Conservation (phyloP, 2,888 invertebrate species). For the Monochamus alternatus region DNA sequence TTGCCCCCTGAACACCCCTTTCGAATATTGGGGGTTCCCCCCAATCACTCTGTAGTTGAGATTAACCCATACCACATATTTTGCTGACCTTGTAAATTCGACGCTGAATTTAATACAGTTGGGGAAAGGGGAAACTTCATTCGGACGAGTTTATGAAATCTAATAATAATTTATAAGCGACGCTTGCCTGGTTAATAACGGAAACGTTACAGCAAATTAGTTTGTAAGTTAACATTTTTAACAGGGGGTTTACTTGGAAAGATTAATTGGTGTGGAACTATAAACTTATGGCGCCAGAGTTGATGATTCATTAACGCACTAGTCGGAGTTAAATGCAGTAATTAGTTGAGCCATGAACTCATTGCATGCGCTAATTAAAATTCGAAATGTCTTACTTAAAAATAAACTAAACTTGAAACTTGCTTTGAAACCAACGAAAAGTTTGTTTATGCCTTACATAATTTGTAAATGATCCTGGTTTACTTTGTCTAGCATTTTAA, state of each 20-base stretch:
- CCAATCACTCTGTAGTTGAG: too few relatives aligned
- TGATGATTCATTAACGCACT: slow-evolving; percentile 24
- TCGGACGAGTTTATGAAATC: slow-evolving; percentile 1
- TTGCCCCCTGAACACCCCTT: too few relatives aligned
- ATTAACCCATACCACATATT: too few relatives aligned
- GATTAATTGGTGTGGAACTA: slow-evolving; percentile 27
- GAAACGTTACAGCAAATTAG: slow-evolving; percentile 27
- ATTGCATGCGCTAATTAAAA: background rate
- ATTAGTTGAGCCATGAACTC: slow-evolving; percentile 15
- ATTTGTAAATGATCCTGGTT: too few relatives aligned
- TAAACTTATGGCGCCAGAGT: slow-evolving; percentile 30
- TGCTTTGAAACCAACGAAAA: too few relatives aligned
- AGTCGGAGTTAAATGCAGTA: slow-evolving; percentile 27
- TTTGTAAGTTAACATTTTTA: slow-evolving; percentile 22
- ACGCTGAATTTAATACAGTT: background rate
- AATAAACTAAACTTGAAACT: background rate
- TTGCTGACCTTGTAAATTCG: too few relatives aligned
- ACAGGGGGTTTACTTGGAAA: slow-evolving; percentile 13
- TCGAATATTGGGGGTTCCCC: too few relatives aligned
- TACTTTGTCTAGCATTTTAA: too few relatives aligned
- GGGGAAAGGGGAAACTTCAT: background rate
- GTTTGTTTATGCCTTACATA: too few relatives aligned
- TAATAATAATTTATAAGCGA: slow-evolving; percentile 17
- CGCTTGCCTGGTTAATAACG: slow-evolving; percentile 24
- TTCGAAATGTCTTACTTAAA: background rate